Percentiles rank a stretch among this genome's conserved stretches.
These are phyloP conservation scores for Bujurquina vittata DNA, from an alignment of 2,113 vertebrate genomes.

Conservation along the genomic window DNA sequence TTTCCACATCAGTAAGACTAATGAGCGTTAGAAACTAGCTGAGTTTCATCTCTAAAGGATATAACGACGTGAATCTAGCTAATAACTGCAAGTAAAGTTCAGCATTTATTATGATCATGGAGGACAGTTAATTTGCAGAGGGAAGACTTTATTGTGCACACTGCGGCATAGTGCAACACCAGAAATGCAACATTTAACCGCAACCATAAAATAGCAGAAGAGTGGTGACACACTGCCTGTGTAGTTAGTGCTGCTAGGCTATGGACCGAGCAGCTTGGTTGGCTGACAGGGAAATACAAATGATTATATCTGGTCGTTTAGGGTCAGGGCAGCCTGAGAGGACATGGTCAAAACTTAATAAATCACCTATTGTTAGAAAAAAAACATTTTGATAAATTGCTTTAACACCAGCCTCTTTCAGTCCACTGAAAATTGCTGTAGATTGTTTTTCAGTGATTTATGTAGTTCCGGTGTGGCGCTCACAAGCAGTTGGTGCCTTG, in stretches of 20 bases:
- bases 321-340: background rate
- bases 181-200: slow-evolving; percentile 14
- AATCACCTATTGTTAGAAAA: background rate
- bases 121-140: slow-evolving; percentile 14
- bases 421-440: background rate
- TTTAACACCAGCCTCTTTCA: background rate
- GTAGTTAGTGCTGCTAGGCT: background rate
- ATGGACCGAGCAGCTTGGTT: background rate
- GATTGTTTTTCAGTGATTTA: slow-evolving; percentile 3
- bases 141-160: background rate
- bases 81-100: slow-evolving; percentile 30
- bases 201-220: slow-evolving; percentile 29
- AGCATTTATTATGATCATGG: slow-evolving; percentile 15
- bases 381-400: background rate
- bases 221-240: slow-evolving; percentile 19
- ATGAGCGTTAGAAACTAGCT: slow-evolving; percentile 1
- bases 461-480: background rate
- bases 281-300: background rate
- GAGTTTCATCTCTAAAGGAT: slow-evolving; percentile 21
- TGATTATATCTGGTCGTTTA: background rate
- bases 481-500: background rate
- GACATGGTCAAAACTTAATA: background rate
- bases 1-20: slow-evolving; percentile 26
- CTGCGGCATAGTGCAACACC: slow-evolving; percentile 12
- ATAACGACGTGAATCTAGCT: slow-evolving; percentile 28